phyloP scores from a whole-genome alignment of 2,113 vertebrate genomes.

The Gorsachius goisagi region DNA sequence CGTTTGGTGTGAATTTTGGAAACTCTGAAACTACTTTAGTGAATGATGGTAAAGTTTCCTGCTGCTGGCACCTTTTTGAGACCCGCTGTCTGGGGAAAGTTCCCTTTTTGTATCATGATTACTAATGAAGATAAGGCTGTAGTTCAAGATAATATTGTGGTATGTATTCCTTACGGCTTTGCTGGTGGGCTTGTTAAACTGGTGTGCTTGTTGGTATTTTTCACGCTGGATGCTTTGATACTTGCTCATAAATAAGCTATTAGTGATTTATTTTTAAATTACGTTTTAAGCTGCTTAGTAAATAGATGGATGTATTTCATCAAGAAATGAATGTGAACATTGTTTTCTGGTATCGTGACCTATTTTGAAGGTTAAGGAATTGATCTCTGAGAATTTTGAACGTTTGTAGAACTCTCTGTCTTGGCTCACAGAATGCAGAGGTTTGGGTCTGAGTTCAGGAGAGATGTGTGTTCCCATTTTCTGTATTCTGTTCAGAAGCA shows the following conservation, averaged over 20 bases:
- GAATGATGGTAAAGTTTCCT: background rate
- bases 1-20: background rate
- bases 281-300: background rate
- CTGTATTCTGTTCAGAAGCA: background rate
- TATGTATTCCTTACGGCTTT: slow-evolving; percentile 16
- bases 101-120: background rate
- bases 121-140: background rate
- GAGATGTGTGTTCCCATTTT: background rate
- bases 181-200: background rate
- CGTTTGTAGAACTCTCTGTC: background rate
- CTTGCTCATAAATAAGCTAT: background rate
- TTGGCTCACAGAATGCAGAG: background rate
- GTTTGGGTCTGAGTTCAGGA: background rate
- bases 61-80: background rate
- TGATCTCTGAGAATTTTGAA: background rate
- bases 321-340: background rate
- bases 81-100: background rate
- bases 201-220: background rate
- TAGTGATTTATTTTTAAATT: background rate
- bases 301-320: background rate
- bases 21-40: background rate
- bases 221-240: background rate
- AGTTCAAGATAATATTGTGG: background rate
- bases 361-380: background rate
- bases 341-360: background rate